Percentiles rank a stretch among this genome's conserved stretches.
These are phyloP conservation scores for Xerus inauris DNA, from an alignment of 2,113 vertebrate genomes.

Conservation along the genomic window DNA sequence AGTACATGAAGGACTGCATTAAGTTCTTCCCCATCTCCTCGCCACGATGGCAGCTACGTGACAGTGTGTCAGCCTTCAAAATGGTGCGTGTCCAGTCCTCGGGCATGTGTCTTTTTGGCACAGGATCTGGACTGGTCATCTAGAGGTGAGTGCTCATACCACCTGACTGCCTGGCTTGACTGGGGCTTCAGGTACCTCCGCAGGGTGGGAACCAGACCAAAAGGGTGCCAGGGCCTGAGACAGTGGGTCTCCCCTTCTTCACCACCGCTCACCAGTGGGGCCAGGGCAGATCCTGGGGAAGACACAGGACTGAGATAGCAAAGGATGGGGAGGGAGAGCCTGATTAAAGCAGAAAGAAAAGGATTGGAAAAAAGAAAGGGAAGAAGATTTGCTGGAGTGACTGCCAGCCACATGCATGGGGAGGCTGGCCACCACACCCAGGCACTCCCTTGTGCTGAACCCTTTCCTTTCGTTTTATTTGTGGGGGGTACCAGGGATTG, in stretches of 20 bases:
- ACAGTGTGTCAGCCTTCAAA: not conserved
- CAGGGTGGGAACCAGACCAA: not conserved
- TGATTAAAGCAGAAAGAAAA: not conserved
- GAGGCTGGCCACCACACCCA: not conserved
- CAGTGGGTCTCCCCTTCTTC: not conserved
- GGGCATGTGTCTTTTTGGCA: not conserved
- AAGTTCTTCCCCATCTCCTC: not conserved
- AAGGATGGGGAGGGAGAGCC: too few species aligned
- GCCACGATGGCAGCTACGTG: not conserved
- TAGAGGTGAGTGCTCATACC: too few species aligned
- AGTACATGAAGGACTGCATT: not conserved
- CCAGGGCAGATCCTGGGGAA: not conserved
- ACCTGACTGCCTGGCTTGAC: not conserved
- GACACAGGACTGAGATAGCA: not conserved
- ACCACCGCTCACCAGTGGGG: not conserved
- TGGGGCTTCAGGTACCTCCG: not conserved
- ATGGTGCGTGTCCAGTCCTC: not conserved
- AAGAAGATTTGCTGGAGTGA: not conserved
- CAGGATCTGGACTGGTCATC: not conserved
- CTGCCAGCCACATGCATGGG: not conserved
- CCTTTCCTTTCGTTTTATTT: too few species aligned
- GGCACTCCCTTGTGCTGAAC: not conserved
- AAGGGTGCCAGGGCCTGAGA: not conserved
- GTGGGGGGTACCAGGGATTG: too few species aligned
- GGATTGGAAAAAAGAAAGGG: not conserved